Percentiles rank a stretch among this genome's conserved stretches.
Evolutionary conservation across 2,888 invertebrate species (phyloP).

Genomic region (Drosophila hawaiiensis): DNA sequence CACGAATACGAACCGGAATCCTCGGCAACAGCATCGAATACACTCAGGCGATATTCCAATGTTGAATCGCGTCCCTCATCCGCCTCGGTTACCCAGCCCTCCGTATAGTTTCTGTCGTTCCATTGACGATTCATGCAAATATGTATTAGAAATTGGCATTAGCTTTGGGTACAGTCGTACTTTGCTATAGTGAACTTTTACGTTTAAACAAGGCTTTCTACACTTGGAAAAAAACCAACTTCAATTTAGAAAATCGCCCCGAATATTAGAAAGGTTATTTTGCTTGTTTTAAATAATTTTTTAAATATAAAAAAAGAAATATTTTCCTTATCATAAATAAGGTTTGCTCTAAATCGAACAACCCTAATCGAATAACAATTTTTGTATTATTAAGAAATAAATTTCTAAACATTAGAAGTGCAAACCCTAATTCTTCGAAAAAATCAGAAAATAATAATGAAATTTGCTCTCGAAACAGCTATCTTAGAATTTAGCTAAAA

Average conservation of each 20-base stretch:
- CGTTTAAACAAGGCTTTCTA: not conserved
- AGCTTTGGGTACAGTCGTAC: not conserved
- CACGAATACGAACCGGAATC: slow-evolving; percentile 95
- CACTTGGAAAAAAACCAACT: not conserved
- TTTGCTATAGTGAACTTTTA: not conserved
- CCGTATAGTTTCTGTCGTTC: slow-evolving; percentile 88
- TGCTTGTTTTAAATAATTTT: not conserved
- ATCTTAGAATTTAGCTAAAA: too few relatives aligned
- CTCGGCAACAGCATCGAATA: slow-evolving; percentile 92
- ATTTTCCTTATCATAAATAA: not conserved
- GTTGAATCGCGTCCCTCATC: slow-evolving; percentile 91
- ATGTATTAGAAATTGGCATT: slow-evolving; percentile 3
- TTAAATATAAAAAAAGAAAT: not conserved
- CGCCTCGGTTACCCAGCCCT: slow-evolving; percentile 92
- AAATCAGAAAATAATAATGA: too few relatives aligned
- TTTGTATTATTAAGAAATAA: too few relatives aligned
- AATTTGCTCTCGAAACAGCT: too few relatives aligned
- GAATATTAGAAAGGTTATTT: not conserved
- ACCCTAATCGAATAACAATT: not conserved
- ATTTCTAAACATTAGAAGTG: not conserved
- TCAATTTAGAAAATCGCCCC: not conserved
- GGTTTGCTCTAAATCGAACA: too few relatives aligned
- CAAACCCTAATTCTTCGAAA: too few relatives aligned
- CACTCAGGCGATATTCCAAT: slow-evolving; percentile 92
- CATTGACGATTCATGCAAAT: not conserved